Conservation (phyloP, 2,113 vertebrate genomes). For the Microcebus griseorufus region DNA sequence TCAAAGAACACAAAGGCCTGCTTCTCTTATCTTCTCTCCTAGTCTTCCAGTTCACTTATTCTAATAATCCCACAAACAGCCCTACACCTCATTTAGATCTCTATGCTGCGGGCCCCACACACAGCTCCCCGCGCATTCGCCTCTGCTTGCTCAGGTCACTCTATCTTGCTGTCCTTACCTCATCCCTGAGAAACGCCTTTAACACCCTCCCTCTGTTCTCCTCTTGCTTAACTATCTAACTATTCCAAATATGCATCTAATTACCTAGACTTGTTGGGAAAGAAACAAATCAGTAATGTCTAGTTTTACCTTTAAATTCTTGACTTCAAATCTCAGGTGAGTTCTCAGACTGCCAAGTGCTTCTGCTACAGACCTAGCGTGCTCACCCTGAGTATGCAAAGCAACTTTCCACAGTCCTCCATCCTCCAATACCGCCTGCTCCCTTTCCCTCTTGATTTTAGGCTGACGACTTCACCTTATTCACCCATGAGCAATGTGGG, state of each 20-base stretch:
- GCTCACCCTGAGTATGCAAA: too few relatives aligned
- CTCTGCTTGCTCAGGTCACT: not conserved
- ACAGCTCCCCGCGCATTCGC: rapidly evolving
- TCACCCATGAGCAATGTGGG: not conserved
- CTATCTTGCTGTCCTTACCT: not conserved
- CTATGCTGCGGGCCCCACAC: rapidly evolving
- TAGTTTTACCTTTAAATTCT: not conserved
- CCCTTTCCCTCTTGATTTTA: not conserved
- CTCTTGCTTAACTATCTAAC: too few relatives aligned
- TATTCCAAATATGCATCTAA: not conserved
- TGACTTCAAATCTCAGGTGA: not conserved
- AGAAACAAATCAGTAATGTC: not conserved
- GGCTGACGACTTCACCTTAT: not conserved
- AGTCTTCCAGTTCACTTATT: not conserved
- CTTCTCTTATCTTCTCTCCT: not conserved
- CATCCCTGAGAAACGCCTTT: not conserved
- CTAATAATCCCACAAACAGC: not conserved
- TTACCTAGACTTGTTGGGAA: too few relatives aligned
- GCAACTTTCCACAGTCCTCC: not conserved
- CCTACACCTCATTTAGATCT: not conserved
- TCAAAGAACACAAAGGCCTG: not conserved
- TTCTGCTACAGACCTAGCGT: too few relatives aligned
- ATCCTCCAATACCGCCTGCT: not conserved
- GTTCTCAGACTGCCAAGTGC: not conserved
- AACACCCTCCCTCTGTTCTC: not conserved